Base-by-base conservation (phyloP, 1,140 invertebrate genomes). In the Drosophila lacteicornis region DNA sequence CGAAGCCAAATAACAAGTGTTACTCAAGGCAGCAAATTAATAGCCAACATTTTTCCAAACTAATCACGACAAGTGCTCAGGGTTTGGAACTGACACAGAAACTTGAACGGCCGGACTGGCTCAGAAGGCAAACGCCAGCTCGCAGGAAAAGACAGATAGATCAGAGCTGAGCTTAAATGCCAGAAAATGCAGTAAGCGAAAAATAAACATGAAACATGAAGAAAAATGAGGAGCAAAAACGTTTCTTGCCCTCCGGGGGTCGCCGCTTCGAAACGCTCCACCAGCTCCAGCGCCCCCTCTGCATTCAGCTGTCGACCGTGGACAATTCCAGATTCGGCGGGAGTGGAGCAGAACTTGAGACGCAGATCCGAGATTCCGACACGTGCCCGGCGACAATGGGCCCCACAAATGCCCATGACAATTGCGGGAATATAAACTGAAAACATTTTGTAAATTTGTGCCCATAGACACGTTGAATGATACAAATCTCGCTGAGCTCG, bases 11-110 rank as follows among this genome's bases (percentile, higher is more conserved):
- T 80, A 80, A 80, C 78, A 80, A 82, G 63, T 82, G 75, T 82
- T 82, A 82, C 80, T 79, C 75, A 82, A 82, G 80, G 80, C 70
- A 70, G 80, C 59, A 79, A 82, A 76, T 83, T 79, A 79, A 82
- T 82, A 82, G 80, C 61, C 63, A 82, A 79, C 80, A 69, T 80
- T 80, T 80, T 80, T 80, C 77, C 74, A 80, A 80, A 80, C 77
- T 79, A 80, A 80, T 80, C 78, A 80, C 78, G 78, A 80, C 78
- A 80, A 80, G 77, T 79, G 76, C 66, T 73, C 67, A 51, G 69
- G 69, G 53, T 73, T 73, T 27, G 67, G 55, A 38, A 13, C 70
- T 74, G 70, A 74, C 70, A 73, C 69, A 73, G 69, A 73, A 73
- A 73, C 63, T 70, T n/a, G 66, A 70, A 70, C 49, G 53, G 67